These are phyloP conservation scores for Vandiemenella viatica DNA, from an alignment of 2,888 invertebrate genomes.

Conservation along the genomic window DNA sequence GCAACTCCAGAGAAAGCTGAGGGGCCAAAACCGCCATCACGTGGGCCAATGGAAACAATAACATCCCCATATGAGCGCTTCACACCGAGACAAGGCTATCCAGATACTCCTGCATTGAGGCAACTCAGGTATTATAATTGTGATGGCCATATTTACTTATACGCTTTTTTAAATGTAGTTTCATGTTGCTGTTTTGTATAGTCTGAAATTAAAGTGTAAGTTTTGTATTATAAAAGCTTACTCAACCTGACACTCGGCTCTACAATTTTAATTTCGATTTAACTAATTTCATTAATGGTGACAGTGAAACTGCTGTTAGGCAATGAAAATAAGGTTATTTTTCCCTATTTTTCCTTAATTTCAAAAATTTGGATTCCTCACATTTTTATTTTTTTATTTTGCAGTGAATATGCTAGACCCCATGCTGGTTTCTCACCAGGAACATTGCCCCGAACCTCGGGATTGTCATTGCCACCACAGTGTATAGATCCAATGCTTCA, in stretches of 20 bases:
- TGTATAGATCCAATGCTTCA: constrained; percentile 75
- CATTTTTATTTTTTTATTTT: background rate
- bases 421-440: constrained; percentile 72
- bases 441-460: constrained; percentile 24
- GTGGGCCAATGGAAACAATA: constrained; percentile 57
- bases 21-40: constrained; percentile 57
- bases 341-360: too few relatives aligned
- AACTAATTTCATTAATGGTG: too few relatives aligned
- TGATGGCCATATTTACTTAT: too few relatives aligned
- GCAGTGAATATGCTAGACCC: constrained; percentile 72
- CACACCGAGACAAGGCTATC: constrained; percentile 44
- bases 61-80: constrained; percentile 64
- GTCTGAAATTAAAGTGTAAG: too few relatives aligned
- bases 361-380: too few relatives aligned
- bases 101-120: constrained; percentile 83
- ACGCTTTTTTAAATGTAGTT: too few relatives aligned
- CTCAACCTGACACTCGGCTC: too few relatives aligned
- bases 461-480: constrained; percentile 38
- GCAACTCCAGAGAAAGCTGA: constrained; percentile 71
- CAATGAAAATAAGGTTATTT: too few relatives aligned
- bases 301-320: too few relatives aligned
- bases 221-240: too few relatives aligned
- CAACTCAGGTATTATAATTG: constrained; percentile 46
- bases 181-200: too few relatives aligned
- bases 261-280: too few relatives aligned